Base-by-base conservation (phyloP, 92 coral and sea anemone species). In the Umimayanthus kanabou region DNA sequence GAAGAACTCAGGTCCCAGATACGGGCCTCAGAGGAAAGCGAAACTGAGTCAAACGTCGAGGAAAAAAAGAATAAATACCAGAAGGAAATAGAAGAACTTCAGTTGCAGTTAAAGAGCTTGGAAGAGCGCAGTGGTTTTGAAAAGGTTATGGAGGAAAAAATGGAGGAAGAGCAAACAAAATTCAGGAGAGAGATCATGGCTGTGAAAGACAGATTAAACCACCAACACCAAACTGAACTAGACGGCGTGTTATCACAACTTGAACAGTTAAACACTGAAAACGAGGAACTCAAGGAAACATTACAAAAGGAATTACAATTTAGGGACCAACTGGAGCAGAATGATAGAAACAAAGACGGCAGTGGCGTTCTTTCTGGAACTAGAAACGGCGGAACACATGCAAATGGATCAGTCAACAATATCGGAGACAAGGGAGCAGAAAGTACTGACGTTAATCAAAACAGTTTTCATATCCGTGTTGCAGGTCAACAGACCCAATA, bases 111-210 rank as follows among this genome's bases (percentile, higher is more conserved):
- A 20, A 90, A 82, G 57, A 58, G 70, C 25, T 86, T 89, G 4
- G 93, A 90, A 78, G 93, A 75, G 57, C 79, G 84, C 8, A 5
- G 18, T 11, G 66, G 18, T 25, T 30, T 40, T 55, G 82, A 69
- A 55, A 67, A 76, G 40, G 76, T 66, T 20, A 69, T 91, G 55
- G 93, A 95, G 73, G 90, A 85, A 75, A 92, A 90, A 30, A 30
- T 95, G 57, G 93, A 95, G 75, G 89, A 88, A 55, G 94, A 92
- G 77, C 89, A 94, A 79, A 80, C 93, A n/a, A 92, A 95, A 72
- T 94, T 93, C 81, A 91, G 98, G 26, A 89, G 92, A 65, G 97
- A 94, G 80, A 83, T 92, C 42, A 82, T 95, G 92, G 91, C 95
- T 39, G 94, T 93, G n/a, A 92, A 94, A 81, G 96, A 96, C 81